phyloP scores from a whole-genome alignment of 1,140 invertebrate genomes.

The Trachelipus rathkii region DNA sequence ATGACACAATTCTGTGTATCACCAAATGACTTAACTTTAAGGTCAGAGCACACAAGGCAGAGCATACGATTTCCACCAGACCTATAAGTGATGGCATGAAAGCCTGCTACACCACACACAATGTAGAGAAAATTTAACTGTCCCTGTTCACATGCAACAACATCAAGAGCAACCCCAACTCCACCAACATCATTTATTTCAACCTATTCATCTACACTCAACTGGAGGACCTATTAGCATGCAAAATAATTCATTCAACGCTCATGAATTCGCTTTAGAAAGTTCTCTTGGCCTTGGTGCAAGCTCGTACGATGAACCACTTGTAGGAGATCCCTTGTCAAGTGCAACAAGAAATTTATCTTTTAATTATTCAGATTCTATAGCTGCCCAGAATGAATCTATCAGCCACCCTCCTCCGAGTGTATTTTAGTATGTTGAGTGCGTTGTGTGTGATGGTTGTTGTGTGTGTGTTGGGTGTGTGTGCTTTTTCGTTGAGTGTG shows the following conservation, averaged over 20 bases:
- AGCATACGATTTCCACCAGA: background rate
- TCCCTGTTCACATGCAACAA: background rate
- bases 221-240: background rate
- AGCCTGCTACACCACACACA: background rate
- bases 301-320: background rate
- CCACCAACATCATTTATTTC: slow-evolving; percentile 1
- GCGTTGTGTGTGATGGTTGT: no score
- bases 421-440: no score
- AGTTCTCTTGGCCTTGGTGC: background rate
- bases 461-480: no score
- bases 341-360: background rate
- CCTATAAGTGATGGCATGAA: background rate
- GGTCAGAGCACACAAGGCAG: background rate
- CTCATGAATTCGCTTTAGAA: no score
- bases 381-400: background rate
- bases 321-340: background rate
- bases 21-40: background rate
- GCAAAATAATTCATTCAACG: no score
- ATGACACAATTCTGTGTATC: background rate
- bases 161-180: background rate
- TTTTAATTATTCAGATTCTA: background rate
- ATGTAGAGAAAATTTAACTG: background rate
- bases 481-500: no score
- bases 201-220: background rate
- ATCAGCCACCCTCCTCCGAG: background rate